These are phyloP conservation scores for Crambe crambe DNA, from an alignment of 37 sponge, comb jelly and placozoan species.

Conservation along the genomic window DNA sequence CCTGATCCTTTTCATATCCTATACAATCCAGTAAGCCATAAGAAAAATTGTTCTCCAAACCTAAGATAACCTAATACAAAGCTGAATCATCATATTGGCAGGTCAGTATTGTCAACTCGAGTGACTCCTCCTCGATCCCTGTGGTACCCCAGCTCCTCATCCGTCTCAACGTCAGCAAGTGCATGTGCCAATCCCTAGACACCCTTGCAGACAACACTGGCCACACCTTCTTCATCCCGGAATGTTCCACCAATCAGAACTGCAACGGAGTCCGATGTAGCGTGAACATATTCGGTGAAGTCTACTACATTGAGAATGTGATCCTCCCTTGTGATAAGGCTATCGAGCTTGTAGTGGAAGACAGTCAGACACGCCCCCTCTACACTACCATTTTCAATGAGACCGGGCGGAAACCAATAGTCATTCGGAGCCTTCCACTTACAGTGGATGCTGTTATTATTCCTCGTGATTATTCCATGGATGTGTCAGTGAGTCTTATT, in stretches of 20 bases:
- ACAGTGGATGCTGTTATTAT: not conserved
- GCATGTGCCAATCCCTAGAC: constrained; percentile 33
- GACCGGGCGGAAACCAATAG: not conserved
- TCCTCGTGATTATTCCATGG: constrained; percentile 37
- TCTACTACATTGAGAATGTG: constrained; percentile 19
- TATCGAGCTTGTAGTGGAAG: constrained; percentile 7
- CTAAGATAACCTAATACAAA: too few species aligned
- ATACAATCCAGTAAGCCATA: too few species aligned
- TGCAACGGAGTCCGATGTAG: constrained; percentile 37
- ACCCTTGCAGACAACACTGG: not conserved
- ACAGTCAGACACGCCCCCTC: not conserved
- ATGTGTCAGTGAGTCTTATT: constrained; percentile 14
- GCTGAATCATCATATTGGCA: too few species aligned
- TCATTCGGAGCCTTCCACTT: not conserved
- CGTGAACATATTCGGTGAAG: not conserved
- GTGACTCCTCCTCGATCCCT: not conserved
- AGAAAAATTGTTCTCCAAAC: too few species aligned
- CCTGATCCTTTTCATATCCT: too few species aligned
- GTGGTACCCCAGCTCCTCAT: constrained; percentile 11
- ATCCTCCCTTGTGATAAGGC: constrained; percentile 33
- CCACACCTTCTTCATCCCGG: not conserved
- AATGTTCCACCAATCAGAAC: constrained; percentile 17
- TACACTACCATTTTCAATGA: not conserved
- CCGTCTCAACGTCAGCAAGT: constrained; percentile 21
- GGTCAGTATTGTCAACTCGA: too few species aligned